Evolutionary conservation across 2,113 vertebrate genomes (phyloP).

Genomic region (Solea senegalensis): DNA sequence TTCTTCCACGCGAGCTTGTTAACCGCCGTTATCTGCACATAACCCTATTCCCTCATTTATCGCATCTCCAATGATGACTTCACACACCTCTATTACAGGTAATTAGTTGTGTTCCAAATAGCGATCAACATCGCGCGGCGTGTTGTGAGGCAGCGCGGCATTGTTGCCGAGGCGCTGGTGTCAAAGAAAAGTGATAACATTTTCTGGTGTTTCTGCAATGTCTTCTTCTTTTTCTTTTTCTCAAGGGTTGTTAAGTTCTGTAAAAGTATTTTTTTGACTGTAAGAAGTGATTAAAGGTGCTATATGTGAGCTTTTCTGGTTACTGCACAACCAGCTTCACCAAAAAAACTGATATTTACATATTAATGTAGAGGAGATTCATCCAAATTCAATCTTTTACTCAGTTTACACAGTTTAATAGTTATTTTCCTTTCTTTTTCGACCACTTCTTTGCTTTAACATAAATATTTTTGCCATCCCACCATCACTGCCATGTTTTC

Average conservation of each 20-base stretch:
- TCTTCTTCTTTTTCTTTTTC: neutral
- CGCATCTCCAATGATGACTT: slow-evolving; percentile 10
- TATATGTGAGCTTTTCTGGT: neutral
- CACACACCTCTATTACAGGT: slow-evolving; percentile 14
- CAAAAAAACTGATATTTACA: no score
- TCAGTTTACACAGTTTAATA: no score
- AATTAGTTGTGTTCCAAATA: slow-evolving; percentile 24
- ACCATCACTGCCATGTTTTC: no score
- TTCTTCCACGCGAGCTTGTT: slow-evolving; percentile 18
- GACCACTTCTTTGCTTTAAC: no score
- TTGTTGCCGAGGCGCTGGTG: neutral
- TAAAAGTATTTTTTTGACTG: no score
- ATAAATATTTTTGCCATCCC: no score
- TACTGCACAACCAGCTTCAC: no score
- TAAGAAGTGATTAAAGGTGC: neutral
- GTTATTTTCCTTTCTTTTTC: no score
- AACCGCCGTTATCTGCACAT: slow-evolving; percentile 25
- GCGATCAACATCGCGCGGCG: neutral
- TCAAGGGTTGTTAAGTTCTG: neutral
- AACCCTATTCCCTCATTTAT: slow-evolving; percentile 17
- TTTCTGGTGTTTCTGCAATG: neutral
- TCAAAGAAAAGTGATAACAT: slow-evolving; percentile 22
- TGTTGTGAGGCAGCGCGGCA: neutral
- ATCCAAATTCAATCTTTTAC: no score
- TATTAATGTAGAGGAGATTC: no score